Percentiles rank a stretch among this genome's conserved stretches.
These are phyloP conservation scores for Apostichopus californicus DNA, from an alignment of 35 echinoderm and acorn worm genomes.

Conservation along the genomic window DNA sequence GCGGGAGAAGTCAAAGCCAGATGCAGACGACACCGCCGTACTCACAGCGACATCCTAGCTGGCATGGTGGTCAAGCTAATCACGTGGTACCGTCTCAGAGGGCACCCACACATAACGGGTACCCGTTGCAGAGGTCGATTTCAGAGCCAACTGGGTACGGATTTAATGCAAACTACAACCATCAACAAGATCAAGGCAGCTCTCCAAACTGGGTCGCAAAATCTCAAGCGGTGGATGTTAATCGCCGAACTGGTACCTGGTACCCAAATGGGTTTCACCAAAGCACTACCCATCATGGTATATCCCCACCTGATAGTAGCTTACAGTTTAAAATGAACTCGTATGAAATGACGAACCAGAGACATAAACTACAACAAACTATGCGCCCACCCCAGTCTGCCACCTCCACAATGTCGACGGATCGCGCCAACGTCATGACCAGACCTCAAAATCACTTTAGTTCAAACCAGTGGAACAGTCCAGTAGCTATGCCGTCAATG, in stretches of 20 bases:
- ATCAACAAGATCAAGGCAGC: background rate
- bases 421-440: background rate
- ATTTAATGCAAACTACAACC: background rate
- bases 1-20: background rate
- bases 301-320: background rate
- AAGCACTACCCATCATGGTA: background rate
- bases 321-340: background rate
- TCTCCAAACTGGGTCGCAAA: constrained; percentile 22
- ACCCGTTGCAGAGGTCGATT: constrained; percentile 34
- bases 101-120: constrained; percentile 22
- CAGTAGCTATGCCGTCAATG: background rate
- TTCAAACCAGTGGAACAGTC: constrained; percentile 2
- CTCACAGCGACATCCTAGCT: constrained; percentile 29
- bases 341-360: background rate
- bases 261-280: background rate
- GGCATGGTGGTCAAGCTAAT: constrained; percentile 1
- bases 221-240: background rate
- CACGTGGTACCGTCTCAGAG: background rate
- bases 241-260: constrained; percentile 12
- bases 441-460: background rate
- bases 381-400: background rate
- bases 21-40: constrained; percentile 3
- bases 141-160: constrained; percentile 25
- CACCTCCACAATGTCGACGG: background rate
- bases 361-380: background rate